phyloP scores from a whole-genome alignment of 2,113 vertebrate genomes.

The Oncorhynchus tshawytscha region DNA sequence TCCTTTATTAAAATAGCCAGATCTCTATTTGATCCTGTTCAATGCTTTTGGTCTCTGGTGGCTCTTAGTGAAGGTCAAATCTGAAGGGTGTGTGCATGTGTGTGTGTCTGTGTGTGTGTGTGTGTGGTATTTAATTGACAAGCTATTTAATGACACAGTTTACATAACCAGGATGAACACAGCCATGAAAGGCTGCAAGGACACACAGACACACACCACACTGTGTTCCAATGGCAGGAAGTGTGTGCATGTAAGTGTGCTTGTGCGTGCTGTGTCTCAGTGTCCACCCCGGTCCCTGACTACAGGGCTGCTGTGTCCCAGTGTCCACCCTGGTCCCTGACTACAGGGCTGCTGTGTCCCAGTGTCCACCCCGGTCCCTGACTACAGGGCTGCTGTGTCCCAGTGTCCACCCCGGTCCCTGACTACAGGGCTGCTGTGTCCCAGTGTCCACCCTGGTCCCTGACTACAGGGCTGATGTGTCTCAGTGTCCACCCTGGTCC shows the following conservation, averaged over 20 bases:
- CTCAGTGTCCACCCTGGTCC: no score
- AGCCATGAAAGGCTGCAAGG: constrained; percentile 41
- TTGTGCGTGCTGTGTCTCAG: background rate
- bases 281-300: no score
- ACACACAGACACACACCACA: constrained; percentile 6
- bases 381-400: no score
- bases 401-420: no score
- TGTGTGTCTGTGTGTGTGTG: background rate
- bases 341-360: no score
- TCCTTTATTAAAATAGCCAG: constrained; percentile 55
- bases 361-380: no score
- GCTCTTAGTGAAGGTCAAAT: constrained; percentile 34
- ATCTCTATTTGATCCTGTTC: constrained; percentile 27
- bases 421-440: no score
- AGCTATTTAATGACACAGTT: constrained; percentile 62
- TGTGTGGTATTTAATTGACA: constrained; percentile 50
- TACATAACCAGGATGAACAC: constrained; percentile 51
- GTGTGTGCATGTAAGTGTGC: constrained; percentile 3
- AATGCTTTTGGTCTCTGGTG: constrained; percentile 17
- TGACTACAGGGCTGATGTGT: no score
- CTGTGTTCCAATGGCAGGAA: background rate
- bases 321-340: no score
- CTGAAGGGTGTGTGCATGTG: background rate
- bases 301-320: no score
- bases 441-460: no score